phyloP scores from a whole-genome alignment of 2,113 vertebrate genomes.

The Varanus salvator region DNA sequence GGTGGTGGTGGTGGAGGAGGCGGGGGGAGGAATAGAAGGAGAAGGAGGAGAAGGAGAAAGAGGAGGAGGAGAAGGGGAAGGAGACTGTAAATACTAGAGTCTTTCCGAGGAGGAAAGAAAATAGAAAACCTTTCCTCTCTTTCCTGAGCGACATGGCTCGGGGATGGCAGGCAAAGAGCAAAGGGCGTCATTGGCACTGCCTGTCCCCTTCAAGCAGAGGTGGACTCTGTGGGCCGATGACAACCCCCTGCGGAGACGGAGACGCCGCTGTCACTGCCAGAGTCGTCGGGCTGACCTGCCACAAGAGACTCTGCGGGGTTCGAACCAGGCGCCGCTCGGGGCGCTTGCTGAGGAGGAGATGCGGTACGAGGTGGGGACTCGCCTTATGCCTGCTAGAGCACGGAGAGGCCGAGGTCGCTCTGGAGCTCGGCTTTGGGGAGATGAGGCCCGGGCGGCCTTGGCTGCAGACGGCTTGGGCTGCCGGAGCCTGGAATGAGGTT shows the following conservation, averaged over 20 bases:
- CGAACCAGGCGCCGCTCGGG: not conserved
- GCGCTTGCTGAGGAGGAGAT: not conserved
- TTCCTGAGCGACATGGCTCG: conserved; percentile 32
- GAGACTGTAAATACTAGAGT: not conserved
- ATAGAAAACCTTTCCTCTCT: not conserved
- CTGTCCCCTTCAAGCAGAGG: conserved; percentile 39
- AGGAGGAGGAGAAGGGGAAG: no score
- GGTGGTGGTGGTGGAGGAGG: no score
- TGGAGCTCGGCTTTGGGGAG: not conserved
- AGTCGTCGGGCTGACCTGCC: not conserved
- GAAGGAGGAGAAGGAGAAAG: no score
- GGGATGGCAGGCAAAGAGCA: conserved; percentile 22
- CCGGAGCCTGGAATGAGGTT: fast-evolving
- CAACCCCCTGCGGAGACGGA: not conserved
- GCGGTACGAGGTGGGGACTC: not conserved
- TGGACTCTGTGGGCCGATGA: not conserved
- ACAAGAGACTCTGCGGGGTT: fast-evolving
- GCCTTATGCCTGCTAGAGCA: no score
- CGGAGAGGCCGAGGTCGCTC: not conserved
- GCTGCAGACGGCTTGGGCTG: not conserved
- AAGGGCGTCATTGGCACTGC: conserved; percentile 60
- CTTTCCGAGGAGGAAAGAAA: not conserved
- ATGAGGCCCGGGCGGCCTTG: not conserved
- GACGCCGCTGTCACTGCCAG: not conserved
- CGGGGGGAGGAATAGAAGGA: no score